Evolutionary conservation across 1,140 invertebrate species (phyloP).

Genomic region (Nasonia vitripennis): DNA sequence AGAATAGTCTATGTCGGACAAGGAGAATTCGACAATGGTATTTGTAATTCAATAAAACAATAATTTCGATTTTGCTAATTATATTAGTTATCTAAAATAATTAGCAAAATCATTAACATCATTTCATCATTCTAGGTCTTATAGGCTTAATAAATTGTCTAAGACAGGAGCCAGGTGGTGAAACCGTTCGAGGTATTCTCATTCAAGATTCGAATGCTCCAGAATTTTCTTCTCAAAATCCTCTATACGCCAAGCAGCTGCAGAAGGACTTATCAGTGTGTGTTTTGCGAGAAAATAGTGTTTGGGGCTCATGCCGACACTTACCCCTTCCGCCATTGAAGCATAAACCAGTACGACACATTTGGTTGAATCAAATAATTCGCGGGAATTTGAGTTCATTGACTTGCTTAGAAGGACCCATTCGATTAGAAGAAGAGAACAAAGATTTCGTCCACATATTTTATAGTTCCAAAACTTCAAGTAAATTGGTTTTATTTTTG

Average conservation of each 20-base stretch:
- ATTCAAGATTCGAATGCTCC: conserved; percentile 81
- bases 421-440: conserved; percentile 75
- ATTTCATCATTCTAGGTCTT: conserved; percentile 76
- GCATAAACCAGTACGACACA: conserved; percentile 77
- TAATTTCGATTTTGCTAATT: no score
- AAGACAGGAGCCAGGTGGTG: conserved; percentile 81
- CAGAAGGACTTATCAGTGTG: conserved; percentile 86
- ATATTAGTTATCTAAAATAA: no score
- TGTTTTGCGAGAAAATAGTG: conserved; percentile 79
- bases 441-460: conserved; percentile 74
- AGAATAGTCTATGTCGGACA: conserved; percentile 78
- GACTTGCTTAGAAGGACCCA: conserved; percentile 85
- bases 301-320: conserved; percentile 87
- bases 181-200: conserved; percentile 78
- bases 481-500: not conserved
- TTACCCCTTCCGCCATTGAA: conserved; percentile 73
- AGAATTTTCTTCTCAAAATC: conserved; percentile 77
- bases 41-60: no score
- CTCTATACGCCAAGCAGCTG: conserved; percentile 80
- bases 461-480: conserved; percentile 80
- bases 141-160: conserved; percentile 89
- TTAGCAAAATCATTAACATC: no score
- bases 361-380: conserved; percentile 84
- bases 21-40: conserved; percentile 81
- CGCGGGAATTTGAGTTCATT: conserved; percentile 90